Evolutionary conservation across 2,888 invertebrate species (phyloP), one percentile per base, ranked within the genome.

Genomic region (Andricus quercusramuli): DNA sequence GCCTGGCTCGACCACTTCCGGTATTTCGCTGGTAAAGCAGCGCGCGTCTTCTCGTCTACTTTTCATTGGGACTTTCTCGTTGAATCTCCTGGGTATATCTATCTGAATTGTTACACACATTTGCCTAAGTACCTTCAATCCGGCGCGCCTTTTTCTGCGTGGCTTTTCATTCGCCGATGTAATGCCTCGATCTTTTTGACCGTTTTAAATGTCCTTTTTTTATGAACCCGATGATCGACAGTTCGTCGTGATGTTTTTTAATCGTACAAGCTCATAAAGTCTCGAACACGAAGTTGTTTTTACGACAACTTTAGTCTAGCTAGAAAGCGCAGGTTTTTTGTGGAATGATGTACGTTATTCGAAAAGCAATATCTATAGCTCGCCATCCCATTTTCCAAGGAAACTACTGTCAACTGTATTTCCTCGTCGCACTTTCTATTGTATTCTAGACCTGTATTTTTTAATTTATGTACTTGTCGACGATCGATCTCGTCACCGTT

Each of bases 1-100:
- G 83, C 67, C 79, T 78, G 82, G 81, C 80, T 78, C 79, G 83
- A 82, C 83, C 86, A 81, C 86, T 86, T 86, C 85, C 85, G 78
- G 65, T 68, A 59, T 70, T 67, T 51, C 74, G 78, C 56, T 32
- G 74, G 56, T 74, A 74, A 74, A 32, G 56, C 56, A 56, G 74
- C 56, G 56, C 22, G 41, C 70, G 65, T 59, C 65, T 68, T 68
- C 66, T 70, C 64, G 77, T 79, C 56, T 79, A 68, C 76, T 79
- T 81, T 65, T 64, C 64, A 59, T n/a, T 44, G 67, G 68, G 51
- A 70, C 77, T 68, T 62, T 64, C 37, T 76, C 41, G 76, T 64
- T 70, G 29, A 78, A 70, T 76, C 56, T 82, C 62, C 51, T 66
- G 56, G 32, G 56, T 13, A 74, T 15, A 37, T 25, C 74, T 56